Conservation (phyloP, 2,797 vertebrate genomes). For the Gastrophryne carolinensis region DNA sequence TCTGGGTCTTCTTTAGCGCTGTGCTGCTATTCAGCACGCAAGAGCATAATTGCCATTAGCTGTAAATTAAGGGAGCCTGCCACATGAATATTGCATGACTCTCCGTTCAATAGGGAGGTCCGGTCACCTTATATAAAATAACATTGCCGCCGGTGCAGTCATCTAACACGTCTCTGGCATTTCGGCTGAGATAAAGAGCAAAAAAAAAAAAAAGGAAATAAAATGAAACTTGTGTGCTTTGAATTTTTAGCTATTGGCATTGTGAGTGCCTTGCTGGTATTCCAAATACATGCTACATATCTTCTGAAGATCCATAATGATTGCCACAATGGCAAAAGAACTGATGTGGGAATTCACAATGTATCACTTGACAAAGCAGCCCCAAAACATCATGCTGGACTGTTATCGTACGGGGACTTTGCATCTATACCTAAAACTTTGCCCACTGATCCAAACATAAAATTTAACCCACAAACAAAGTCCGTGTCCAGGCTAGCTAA, state of each 20-base stretch:
- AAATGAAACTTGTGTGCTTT: background rate
- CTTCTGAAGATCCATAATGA: too few relatives aligned
- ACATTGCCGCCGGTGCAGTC: background rate
- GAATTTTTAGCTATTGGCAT: background rate
- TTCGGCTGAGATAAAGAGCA: background rate
- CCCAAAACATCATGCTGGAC: too few relatives aligned
- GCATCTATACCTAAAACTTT: too few relatives aligned
- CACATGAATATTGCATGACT: constrained; percentile 19
- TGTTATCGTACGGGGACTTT: too few relatives aligned
- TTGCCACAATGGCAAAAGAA: too few relatives aligned
- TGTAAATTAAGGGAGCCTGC: background rate
- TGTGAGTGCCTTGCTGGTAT: background rate
- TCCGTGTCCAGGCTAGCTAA: too few relatives aligned
- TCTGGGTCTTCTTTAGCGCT: too few relatives aligned
- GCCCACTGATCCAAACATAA: too few relatives aligned
- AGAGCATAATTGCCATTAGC: constrained; percentile 10
- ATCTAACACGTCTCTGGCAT: background rate
- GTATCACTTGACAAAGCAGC: too few relatives aligned
- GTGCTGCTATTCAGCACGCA: background rate
- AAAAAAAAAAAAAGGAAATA: background rate
- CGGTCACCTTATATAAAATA: constrained; percentile 7
- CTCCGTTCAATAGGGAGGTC: background rate
- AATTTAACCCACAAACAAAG: too few relatives aligned
- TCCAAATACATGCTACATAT: too few relatives aligned
- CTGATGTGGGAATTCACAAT: too few relatives aligned